phyloP scores from a whole-genome alignment of 2,797 vertebrate species.

The Pelodytes ibericus region DNA sequence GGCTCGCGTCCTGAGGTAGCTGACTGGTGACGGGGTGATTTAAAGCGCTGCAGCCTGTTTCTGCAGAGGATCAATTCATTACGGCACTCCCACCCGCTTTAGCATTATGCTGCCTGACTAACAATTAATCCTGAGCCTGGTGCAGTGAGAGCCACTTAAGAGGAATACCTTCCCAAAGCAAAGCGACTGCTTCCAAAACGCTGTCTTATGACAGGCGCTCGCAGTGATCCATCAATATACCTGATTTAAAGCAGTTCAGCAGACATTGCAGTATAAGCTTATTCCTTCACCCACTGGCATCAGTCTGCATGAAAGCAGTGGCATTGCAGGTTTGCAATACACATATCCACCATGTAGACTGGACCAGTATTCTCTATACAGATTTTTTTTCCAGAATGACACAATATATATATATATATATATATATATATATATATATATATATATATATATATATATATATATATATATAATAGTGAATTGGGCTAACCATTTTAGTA shows the following conservation, averaged over 20 bases:
- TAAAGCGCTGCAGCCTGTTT: conserved; percentile 55
- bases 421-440: no score
- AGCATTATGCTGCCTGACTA: conserved; percentile 55
- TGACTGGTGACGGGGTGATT: conserved; percentile 56
- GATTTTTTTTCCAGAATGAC: no score
- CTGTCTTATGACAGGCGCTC: conserved; percentile 42
- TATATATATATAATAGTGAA: no score
- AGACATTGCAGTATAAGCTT: conserved; percentile 51
- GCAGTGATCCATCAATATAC: conserved; percentile 46
- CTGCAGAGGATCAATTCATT: conserved; percentile 58
- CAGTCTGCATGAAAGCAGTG: conserved; percentile 19
- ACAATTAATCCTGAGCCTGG: conserved; percentile 56
- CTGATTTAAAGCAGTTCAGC: conserved; percentile 45
- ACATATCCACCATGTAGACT: no score
- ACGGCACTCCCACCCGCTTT: conserved; percentile 53
- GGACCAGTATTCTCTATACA: no score
- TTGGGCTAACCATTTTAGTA: no score
- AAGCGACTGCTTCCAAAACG: conserved; percentile 38
- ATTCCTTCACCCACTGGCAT: conserved; percentile 42
- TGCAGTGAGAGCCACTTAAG: conserved; percentile 53
- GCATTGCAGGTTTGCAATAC: conserved; percentile 42
- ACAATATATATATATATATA: no score
- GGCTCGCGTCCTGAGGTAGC: conserved; percentile 54
- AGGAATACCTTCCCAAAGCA: conserved; percentile 49
- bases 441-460: no score